phyloP scores from a whole-genome alignment of 2,113 vertebrate genomes.

The Stegostoma tigrinum region DNA sequence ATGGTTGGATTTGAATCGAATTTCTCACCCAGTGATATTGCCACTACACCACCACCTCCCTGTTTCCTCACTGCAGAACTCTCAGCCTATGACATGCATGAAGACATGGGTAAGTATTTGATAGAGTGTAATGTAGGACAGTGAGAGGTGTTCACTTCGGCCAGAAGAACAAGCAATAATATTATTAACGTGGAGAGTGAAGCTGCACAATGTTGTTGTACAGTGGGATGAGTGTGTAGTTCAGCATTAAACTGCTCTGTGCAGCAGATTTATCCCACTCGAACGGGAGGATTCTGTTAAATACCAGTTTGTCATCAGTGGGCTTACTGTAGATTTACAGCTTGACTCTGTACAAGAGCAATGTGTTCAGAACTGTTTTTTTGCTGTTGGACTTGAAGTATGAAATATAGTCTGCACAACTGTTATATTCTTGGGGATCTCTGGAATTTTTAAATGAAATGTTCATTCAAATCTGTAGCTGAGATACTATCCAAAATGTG shows the following conservation, averaged over 20 bases:
- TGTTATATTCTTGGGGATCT: neutral
- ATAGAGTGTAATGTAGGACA: too few relatives aligned
- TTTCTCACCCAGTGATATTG: too few relatives aligned
- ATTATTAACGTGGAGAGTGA: too few relatives aligned
- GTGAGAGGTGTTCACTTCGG: too few relatives aligned
- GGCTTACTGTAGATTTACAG: neutral
- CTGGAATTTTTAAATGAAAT: neutral
- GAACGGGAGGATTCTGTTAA: neutral
- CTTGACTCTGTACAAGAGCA: neutral
- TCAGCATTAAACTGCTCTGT: neutral
- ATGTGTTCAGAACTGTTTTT: neutral
- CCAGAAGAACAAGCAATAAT: too few relatives aligned
- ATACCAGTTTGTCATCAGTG: neutral
- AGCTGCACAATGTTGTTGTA: too few relatives aligned
- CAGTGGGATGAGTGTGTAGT: neutral
- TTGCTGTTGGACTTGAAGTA: neutral
- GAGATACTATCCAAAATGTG: neutral
- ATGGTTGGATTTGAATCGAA: too few relatives aligned
- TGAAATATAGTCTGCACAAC: neutral
- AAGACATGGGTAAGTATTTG: too few relatives aligned
- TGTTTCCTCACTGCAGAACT: too few relatives aligned
- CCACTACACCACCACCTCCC: too few relatives aligned
- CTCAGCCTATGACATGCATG: too few relatives aligned
- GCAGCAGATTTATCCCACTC: neutral
- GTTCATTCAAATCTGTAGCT: neutral